These are phyloP conservation scores for Craseonycteris thonglongyai DNA, from an alignment of 2,113 vertebrate genomes.

Conservation along the genomic window DNA sequence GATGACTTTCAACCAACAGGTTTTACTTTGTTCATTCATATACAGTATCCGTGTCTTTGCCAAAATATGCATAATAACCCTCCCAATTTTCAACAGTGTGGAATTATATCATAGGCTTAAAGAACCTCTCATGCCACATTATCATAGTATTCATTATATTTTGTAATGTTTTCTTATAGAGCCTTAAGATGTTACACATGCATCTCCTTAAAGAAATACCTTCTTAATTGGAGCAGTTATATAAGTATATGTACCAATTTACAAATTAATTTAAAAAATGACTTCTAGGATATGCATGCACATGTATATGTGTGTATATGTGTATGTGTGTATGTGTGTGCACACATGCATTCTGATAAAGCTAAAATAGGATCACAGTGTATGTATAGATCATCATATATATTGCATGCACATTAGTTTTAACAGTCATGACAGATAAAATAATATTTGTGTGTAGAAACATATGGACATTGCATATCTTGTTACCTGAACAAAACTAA, in stretches of 20 bases:
- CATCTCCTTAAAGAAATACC: background rate
- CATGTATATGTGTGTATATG: background rate
- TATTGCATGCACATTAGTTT: background rate
- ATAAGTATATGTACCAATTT: background rate
- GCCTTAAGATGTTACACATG: background rate
- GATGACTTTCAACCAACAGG: background rate
- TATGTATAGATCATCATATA: background rate
- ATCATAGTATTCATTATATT: background rate
- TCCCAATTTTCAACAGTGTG: background rate
- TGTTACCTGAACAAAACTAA: background rate
- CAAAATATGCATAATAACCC: background rate
- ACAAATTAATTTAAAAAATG: background rate
- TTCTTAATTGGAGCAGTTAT: background rate
- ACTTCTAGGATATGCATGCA: background rate
- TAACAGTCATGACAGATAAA: background rate
- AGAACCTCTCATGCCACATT: background rate
- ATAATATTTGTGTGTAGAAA: background rate
- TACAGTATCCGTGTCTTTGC: background rate
- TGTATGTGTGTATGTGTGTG: background rate
- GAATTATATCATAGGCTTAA: background rate
- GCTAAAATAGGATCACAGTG: background rate
- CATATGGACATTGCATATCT: background rate
- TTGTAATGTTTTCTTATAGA: background rate
- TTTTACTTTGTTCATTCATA: background rate
- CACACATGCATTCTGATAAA: background rate